Evolutionary conservation across 2,888 invertebrate species (phyloP).

Genomic region (Apamea epomidion): DNA sequence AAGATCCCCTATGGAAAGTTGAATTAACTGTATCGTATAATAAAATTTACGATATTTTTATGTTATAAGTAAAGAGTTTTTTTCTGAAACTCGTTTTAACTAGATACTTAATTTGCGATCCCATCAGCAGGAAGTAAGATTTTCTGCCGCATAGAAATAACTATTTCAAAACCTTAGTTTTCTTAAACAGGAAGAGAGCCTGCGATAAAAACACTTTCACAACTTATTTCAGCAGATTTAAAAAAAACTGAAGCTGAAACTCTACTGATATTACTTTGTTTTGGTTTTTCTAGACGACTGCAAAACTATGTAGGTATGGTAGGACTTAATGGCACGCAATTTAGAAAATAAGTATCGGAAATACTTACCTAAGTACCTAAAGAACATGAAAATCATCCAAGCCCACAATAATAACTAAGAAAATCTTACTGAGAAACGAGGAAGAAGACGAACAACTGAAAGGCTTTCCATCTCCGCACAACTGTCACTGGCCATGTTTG

Average conservation of each 20-base stretch:
- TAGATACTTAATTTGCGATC: conserved; percentile 8
- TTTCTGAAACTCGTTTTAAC: not conserved
- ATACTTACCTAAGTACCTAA: not conserved
- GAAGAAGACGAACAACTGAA: conserved; percentile 39
- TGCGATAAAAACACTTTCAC: not conserved
- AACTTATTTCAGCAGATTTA: not conserved
- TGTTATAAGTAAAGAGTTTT: conserved; percentile 23
- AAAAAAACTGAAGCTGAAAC: not conserved
- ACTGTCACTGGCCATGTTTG: conserved; percentile 52
- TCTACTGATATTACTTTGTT: not conserved
- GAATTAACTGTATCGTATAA: conserved; percentile 60
- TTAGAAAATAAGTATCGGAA: not conserved
- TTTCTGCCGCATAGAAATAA: not conserved
- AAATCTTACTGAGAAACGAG: conserved; percentile 24
- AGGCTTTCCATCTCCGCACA: conserved; percentile 53
- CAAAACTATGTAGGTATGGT: not conserved
- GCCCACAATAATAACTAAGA: conserved; percentile 14
- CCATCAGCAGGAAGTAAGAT: not conserved
- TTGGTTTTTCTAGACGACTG: not conserved
- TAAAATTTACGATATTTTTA: conserved; percentile 30
- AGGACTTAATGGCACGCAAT: not conserved
- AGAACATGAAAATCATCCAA: conserved; percentile 16
- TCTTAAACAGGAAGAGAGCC: not conserved
- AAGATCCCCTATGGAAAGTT: conserved; percentile 75
- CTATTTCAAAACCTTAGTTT: not conserved